Evolutionary conservation across 2,113 vertebrate species (phyloP), one percentile per base, ranked within the genome.

Genomic region (Phylloscopus whistleri): DNA sequence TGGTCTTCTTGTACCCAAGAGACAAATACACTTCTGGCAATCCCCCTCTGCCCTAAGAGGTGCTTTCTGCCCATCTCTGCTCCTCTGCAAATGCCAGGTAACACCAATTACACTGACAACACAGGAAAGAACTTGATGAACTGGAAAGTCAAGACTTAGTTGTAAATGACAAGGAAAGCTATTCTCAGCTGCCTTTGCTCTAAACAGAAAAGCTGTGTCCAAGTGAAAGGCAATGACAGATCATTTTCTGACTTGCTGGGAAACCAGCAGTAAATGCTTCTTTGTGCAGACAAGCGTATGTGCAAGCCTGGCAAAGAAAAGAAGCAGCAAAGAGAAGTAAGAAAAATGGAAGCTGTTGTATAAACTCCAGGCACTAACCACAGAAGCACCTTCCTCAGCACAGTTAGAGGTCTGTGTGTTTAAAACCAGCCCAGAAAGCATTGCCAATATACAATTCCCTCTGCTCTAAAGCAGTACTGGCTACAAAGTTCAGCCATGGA

Each of bases 191-290:
- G 79, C 59, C 89, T 88, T 69, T 80, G n/a, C 72, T 92, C 64
- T 75, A 37, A 84, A 90, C 68, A 95, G 55, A 80, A 62, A 70
- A 64, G 43, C 33, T 0, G 1, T 73, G 59, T 85, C 59, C 82
- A 77, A 77, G 39, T 13, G 60, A 75, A 92, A 93, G 49, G 89
- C 87, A 75, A 41, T 4, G 48, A 78, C 60, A 84, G 68, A 74
- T 75, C 11, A 59, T 86, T 70, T 94, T 90, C 37, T 84, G 55
- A 86, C 64, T 70, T 87, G 85, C 52, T 39, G 60, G 76, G 80
- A 94, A 89, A 81, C 83, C 48, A 84, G 60, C 56, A 94, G 55
- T 89, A 90, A 97, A 95, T 41, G 80, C 76, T 89, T 70, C 94
- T 94, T 89, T 94, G 89, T 90, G 79, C 39, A 70, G 53, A 68